Base-by-base conservation (phyloP, 2,113 vertebrate species). In the Bambusicola thoracicus region DNA sequence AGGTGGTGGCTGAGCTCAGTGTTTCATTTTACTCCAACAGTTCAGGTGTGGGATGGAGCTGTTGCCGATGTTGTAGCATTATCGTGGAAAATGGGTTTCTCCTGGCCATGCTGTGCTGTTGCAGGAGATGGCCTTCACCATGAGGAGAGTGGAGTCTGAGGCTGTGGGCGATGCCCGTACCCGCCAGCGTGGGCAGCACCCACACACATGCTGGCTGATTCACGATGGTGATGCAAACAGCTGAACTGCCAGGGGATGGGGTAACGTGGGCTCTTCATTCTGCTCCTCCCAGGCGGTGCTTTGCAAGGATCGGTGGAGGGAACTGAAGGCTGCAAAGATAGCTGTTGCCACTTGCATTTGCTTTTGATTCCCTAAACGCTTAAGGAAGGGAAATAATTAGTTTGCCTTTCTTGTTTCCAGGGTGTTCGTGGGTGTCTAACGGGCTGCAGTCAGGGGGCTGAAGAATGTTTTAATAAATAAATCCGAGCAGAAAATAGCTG, bases 341-440 rank as follows among this genome's bases (percentile, higher is more conserved):
- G 49, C 56, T 89, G 56, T 69, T 86, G 61, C 69, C 7, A 7
- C 75, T 86, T 48, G 40, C 10, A 29, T 75, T 86, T 89, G 78
- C 36, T 81, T 88, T 70, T 1, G 10, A 63, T n/a, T 90, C 58
- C 32, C 15, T 66, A 58, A 63, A 83, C 91, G 32, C 41, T 87
- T 46, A 63, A 87, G 56, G 55, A 83, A 67, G 79, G 41, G 90
- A 81, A 67, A 93, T 46, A 87, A 67, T n/a, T 80, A 29, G 55
- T 41, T 83, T 67, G 67, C 41, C 61, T 20, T 80, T 92, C 43
- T 30, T 0, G 1, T 89, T 90, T 87, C 41, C 20, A 90, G 29
- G 30, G 34, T 82, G 29, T 75, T 91, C 6, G 2, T 70, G n/a
- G 72, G 58, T n/a, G 38, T 78, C 18, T 78, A 29, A 80, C 56